Evolutionary conservation across 2,888 invertebrate species (phyloP).

Genomic region (Volucella bombylans): DNA sequence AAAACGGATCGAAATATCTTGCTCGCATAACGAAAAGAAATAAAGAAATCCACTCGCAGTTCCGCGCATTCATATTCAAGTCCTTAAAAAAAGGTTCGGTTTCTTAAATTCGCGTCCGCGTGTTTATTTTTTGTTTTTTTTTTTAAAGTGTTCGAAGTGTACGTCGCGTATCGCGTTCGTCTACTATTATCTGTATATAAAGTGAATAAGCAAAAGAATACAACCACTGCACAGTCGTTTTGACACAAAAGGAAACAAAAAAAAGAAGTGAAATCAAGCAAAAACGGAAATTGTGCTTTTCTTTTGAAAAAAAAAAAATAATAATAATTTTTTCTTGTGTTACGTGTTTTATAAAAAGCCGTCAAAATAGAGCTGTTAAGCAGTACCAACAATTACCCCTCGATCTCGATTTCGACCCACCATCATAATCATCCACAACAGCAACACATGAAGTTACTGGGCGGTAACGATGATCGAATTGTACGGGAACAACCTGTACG

Average conservation of each 20-base stretch:
- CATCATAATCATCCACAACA: conserved; percentile 78
- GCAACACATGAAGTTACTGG: conserved; percentile 90
- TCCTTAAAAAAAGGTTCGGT: conserved; percentile 32
- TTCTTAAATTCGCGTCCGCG: conserved; percentile 30
- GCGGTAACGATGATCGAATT: conserved; percentile 86
- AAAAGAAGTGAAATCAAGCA: conserved; percentile 7
- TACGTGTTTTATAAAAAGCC: conserved; percentile 75
- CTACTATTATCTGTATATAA: conserved; percentile 23
- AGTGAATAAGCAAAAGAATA: conserved; percentile 45
- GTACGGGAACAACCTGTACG: conserved; percentile 81
- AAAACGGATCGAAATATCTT: conserved; percentile 23
- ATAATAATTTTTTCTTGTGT: conserved; percentile 50
- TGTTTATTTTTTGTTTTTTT: neutral
- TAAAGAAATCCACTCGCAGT: conserved; percentile 23
- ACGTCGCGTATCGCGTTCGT: conserved; percentile 49
- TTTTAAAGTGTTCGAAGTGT: conserved; percentile 55
- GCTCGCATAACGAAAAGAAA: conserved; percentile 8
- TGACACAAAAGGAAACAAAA: conserved; percentile 4
- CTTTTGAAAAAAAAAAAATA: conserved; percentile 13
- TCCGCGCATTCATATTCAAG: conserved; percentile 31
- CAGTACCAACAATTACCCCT: conserved; percentile 78
- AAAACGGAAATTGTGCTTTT: conserved; percentile 31
- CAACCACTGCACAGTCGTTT: neutral
- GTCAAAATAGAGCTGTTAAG: conserved; percentile 83
- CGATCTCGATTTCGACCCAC: conserved; percentile 81